Evolutionary conservation across 2,888 invertebrate genomes (phyloP).

Genomic region (Melinopterus prodromus): DNA sequence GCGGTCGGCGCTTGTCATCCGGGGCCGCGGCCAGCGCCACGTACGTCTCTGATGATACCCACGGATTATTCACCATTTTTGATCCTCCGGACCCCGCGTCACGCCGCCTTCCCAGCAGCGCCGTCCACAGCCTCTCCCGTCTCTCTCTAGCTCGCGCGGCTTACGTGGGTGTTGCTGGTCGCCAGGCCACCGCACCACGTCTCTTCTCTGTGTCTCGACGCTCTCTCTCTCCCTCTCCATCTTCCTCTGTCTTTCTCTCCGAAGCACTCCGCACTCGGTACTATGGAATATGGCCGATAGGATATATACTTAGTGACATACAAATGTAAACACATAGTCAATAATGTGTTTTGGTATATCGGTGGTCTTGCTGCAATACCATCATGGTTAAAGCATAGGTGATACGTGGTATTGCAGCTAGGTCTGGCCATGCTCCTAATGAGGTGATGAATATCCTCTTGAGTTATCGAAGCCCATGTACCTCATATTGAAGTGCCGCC

Average conservation of each 20-base stretch:
- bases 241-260: slow-evolving; percentile 50
- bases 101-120: slow-evolving; percentile 54
- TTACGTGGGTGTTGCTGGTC: slow-evolving; percentile 49
- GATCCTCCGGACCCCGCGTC: slow-evolving; percentile 71
- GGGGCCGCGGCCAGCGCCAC: slow-evolving; percentile 34
- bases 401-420: too few species aligned
- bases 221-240: slow-evolving; percentile 35
- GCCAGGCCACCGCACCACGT: slow-evolving; percentile 1
- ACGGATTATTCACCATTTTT: slow-evolving; percentile 65
- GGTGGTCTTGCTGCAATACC: too few species aligned
- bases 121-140: slow-evolving; percentile 63
- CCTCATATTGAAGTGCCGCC: too few species aligned
- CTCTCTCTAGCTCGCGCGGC: slow-evolving; percentile 50
- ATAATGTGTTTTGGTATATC: slow-evolving; percentile 41
- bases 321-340: slow-evolving; percentile 37
- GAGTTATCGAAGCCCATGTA: too few species aligned
- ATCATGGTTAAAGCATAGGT: too few species aligned
- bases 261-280: slow-evolving; percentile 41
- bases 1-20: slow-evolving; percentile 26
- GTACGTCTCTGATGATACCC: slow-evolving; percentile 42
- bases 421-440: background rate
- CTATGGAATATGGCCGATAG: slow-evolving; percentile 56
- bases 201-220: slow-evolving; percentile 4
- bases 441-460: background rate
- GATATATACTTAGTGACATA: slow-evolving; percentile 13